Evolutionary conservation across 1,140 invertebrate genomes (phyloP).

Genomic region (Caenorhabditis briggsae): DNA sequence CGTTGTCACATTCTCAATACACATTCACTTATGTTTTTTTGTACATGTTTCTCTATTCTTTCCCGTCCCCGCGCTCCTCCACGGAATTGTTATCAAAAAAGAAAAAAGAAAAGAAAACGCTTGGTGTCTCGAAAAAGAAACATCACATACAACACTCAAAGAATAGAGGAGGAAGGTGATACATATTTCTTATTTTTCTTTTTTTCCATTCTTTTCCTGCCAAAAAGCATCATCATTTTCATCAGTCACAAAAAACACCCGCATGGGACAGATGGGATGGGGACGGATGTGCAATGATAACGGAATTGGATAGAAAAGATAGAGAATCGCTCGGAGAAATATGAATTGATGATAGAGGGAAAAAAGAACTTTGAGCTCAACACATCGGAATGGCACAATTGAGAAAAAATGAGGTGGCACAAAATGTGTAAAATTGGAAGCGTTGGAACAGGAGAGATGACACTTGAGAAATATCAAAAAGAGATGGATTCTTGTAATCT

Average conservation of each 20-base stretch:
- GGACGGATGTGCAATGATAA: background rate
- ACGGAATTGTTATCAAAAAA: constrained; percentile 49
- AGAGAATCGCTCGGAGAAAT: background rate
- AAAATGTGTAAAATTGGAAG: background rate
- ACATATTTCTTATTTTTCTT: constrained; percentile 14
- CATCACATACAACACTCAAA: constrained; percentile 2
- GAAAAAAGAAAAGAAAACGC: background rate
- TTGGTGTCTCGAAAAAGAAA: background rate
- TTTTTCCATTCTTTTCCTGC: background rate
- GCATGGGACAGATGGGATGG: background rate
- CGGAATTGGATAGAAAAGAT: background rate
- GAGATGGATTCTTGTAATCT: too few relatives aligned
- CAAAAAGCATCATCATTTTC: constrained; percentile 33
- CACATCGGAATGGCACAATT: background rate
- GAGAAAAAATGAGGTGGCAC: background rate
- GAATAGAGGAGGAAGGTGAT: background rate
- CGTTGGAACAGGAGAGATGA: background rate
- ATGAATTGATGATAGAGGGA: background rate
- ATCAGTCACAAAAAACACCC: background rate
- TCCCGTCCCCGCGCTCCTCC: background rate
- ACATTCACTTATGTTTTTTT: constrained; percentile 38
- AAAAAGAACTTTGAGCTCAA: background rate
- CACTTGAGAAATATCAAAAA: too few relatives aligned
- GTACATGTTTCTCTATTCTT: constrained; percentile 20
- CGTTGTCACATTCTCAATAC: constrained; percentile 44